Evolutionary conservation across 2,888 invertebrate species (phyloP).

Genomic region (Himalopsyche japonica): DNA sequence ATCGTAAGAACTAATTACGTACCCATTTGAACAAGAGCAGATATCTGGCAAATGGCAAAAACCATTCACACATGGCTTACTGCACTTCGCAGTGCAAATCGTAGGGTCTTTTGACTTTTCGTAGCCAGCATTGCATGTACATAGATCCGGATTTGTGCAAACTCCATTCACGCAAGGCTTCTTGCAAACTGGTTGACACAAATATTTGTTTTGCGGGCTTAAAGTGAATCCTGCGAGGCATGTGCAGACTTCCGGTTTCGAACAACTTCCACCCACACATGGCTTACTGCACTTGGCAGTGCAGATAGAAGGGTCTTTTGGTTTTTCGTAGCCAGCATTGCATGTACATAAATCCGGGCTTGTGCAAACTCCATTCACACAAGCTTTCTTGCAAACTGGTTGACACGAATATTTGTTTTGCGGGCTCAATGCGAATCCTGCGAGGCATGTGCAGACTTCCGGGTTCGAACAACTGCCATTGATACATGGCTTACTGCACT

Average conservation of each 20-base stretch:
- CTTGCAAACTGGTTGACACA: constrained; percentile 26
- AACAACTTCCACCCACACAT: constrained; percentile 15
- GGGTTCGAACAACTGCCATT: constrained; percentile 17
- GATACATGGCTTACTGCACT: no score
- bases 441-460: constrained; percentile 14
- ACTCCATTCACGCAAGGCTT: constrained; percentile 46
- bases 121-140: constrained; percentile 47
- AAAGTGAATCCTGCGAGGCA: background rate
- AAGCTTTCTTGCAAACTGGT: constrained; percentile 39
- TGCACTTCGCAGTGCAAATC: constrained; percentile 35
- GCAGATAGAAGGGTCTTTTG: constrained; percentile 30
- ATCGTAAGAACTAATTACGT: background rate
- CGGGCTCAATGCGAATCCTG: background rate
- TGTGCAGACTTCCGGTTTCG: constrained; percentile 16
- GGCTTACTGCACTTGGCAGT: background rate
- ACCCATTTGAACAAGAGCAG: constrained; percentile 39
- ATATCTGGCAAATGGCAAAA: constrained; percentile 43
- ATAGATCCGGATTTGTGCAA: constrained; percentile 48
- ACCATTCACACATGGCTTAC: constrained; percentile 24
- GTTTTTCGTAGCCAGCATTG: constrained; percentile 43
- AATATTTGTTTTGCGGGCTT: background rate
- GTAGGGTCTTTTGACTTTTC: constrained; percentile 26
- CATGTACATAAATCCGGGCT: constrained; percentile 50
- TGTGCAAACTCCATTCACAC: constrained; percentile 47
- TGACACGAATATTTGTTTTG: background rate